Evolutionary conservation across 2,888 invertebrate genomes (phyloP).

Genomic region (Flabesymbios commensalis): DNA sequence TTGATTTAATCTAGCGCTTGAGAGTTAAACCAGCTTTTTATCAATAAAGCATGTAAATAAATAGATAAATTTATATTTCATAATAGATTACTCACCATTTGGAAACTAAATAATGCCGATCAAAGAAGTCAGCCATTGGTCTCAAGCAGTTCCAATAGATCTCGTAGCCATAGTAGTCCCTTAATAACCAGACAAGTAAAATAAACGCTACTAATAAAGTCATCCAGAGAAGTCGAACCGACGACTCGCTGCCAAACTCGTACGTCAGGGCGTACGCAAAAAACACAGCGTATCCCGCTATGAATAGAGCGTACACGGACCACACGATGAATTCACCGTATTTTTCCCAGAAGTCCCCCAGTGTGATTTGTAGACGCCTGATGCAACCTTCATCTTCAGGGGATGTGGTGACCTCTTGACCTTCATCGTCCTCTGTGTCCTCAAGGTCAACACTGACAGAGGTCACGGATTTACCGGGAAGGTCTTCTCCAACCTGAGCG

Average conservation of each 20-base stretch:
- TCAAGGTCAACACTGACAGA: no score
- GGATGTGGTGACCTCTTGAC: no score
- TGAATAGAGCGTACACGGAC: not conserved
- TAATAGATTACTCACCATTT: slow-evolving; percentile 11
- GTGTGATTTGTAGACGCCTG: not conserved
- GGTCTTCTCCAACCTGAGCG: no score
- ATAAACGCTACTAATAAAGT: slow-evolving; percentile 15
- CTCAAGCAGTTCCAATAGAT: not conserved
- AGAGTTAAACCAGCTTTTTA: no score
- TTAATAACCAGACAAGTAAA: slow-evolving; percentile 8
- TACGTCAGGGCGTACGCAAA: slow-evolving; percentile 46
- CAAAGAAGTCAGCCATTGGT: slow-evolving; percentile 6
- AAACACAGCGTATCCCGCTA: slow-evolving; percentile 41
- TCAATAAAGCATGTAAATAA: not conserved
- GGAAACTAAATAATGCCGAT: slow-evolving; percentile 1
- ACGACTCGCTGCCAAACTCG: slow-evolving; percentile 21
- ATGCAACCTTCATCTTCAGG: not conserved
- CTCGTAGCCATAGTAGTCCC: slow-evolving; percentile 3
- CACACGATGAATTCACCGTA: not conserved
- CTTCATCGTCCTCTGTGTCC: no score
- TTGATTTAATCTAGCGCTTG: no score
- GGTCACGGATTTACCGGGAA: no score
- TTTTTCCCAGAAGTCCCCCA: not conserved
- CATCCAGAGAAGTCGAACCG: slow-evolving; percentile 27
- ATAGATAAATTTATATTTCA: not conserved